A percentile compares a stretch with the other conserved stretches of the same genome.
Evolutionary conservation across 2,797 vertebrate genomes (phyloP).

Genomic region (Protosalanx chinensis): DNA sequence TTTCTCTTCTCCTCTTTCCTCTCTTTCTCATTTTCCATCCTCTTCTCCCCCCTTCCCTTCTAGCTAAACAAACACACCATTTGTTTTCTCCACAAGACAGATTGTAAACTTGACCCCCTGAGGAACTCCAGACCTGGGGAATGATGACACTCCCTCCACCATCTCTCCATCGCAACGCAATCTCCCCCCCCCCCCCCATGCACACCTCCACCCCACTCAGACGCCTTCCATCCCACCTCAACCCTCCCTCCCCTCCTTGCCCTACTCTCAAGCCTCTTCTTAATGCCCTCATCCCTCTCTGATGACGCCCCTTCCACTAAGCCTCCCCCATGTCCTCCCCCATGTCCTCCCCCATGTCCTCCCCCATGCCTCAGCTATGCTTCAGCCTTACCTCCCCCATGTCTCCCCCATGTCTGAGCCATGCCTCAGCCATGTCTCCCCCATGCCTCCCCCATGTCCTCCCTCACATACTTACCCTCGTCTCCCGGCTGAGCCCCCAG

Average conservation of each 20-base stretch:
- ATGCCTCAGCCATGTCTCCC: no score
- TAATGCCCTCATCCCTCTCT: conserved; percentile 2
- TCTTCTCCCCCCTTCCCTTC: neutral
- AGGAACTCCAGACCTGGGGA: conserved; percentile 63
- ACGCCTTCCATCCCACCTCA: conserved; percentile 5
- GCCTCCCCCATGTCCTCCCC: neutral
- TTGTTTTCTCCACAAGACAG: conserved; percentile 61
- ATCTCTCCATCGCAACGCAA: conserved; percentile 52
- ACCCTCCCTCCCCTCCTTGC: conserved; percentile 49
- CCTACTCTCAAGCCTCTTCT: conserved; percentile 44
- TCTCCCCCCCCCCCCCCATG: conserved; percentile 45
- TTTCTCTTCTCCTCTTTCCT: neutral
- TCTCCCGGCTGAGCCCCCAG: neutral
- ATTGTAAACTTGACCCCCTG: conserved; percentile 84
- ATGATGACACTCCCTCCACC: conserved; percentile 58
- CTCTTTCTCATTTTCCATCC: neutral
- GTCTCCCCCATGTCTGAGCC: neutral
- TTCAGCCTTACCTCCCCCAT: neutral
- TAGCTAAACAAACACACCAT: conserved; percentile 16
- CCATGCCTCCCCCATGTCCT: no score
- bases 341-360: neutral
- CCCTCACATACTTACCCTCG: no score
- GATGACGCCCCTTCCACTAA: neutral
- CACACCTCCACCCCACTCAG: conserved; percentile 14
- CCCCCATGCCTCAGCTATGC: no score